Percentiles rank a stretch among this genome's conserved stretches.
These are phyloP conservation scores for Sphaeramia orbicularis DNA, from an alignment of 2,797 vertebrate genomes.

Conservation along the genomic window DNA sequence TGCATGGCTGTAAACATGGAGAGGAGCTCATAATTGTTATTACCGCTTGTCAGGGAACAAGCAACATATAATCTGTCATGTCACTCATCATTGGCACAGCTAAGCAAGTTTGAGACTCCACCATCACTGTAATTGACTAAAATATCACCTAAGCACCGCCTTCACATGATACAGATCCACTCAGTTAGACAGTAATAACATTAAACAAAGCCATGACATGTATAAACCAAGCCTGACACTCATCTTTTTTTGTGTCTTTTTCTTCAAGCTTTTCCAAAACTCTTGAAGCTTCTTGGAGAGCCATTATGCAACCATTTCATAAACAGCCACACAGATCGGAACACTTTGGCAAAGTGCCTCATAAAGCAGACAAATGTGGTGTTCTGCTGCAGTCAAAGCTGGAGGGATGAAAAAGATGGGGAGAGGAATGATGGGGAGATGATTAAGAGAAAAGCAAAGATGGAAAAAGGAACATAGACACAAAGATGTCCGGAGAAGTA, in stretches of 20 bases:
- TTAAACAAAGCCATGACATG: conserved; percentile 9
- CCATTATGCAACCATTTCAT: conserved; percentile 31
- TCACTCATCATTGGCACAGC: no score
- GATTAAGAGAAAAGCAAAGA: conserved; percentile 11
- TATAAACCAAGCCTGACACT: conserved; percentile 2
- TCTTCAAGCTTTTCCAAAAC: conserved; percentile 23
- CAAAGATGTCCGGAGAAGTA: background rate
- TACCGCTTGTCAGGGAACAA: no score
- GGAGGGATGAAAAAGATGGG: conserved; percentile 6
- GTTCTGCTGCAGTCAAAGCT: conserved; percentile 10
- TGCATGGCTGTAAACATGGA: no score
- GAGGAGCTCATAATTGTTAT: no score
- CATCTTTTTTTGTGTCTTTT: conserved; percentile 8
- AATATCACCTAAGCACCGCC: no score
- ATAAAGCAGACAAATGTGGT: conserved; percentile 28
- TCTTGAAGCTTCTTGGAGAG: conserved; percentile 3
- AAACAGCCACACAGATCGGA: conserved; percentile 22
- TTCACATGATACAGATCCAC: no score
- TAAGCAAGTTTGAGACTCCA: no score
- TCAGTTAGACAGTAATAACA: background rate
- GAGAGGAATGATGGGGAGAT: conserved; percentile 7
- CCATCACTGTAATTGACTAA: no score
- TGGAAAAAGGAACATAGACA: background rate
- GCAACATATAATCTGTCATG: no score
- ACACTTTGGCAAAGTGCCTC: conserved; percentile 6